Evolutionary conservation across 2,888 invertebrate species (phyloP), one percentile per base, ranked within the genome.

Genomic region (Meandrusa payeni): DNA sequence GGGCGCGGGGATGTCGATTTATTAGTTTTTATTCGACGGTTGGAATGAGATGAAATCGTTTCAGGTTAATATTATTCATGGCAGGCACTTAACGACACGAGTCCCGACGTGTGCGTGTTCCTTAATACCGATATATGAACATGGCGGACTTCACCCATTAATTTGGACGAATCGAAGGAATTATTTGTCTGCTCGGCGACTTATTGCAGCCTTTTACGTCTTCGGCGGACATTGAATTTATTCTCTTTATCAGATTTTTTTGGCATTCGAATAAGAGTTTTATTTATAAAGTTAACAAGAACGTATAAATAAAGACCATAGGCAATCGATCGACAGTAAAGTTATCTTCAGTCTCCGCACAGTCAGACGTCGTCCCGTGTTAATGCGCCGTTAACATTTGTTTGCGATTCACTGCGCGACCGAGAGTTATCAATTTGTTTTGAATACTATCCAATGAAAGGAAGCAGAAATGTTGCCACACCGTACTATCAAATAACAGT

Each of bases 21-120:
- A 64, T 71, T 64, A 68, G 62, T 69, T 69, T 69, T 70, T 64
- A 54, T 67, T 44, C 36, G 51, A 57, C 55, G 54, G 47, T 48
- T 36, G 47, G 44, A 49, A 57, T 51, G 61, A 59, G 57, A 68
- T 67, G 68, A 56, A 54, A 63, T 57, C 59, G 63, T 64, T 60
- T 67, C 66, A 64, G 70, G 69, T 73, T 76, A 72, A 72, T 71
- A 75, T 72, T 76, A 76, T 79, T 79, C 77, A 71, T 73, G 65
- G 54, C 63, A 61, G 58, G 60, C 52, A 57, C 52, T 53, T 52
- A 55, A 54, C 48, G 52, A 53, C 52, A 50, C 44, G 37, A 41
- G 13, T 9, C 5, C 22, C 19, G 31, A 9, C 10, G 19, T 22
- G 34, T 40, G 46, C 31, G 22, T 6, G 32, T 27, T 7, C 46